Conservation (phyloP, 2,113 vertebrate genomes). For the Naja naja region DNA sequence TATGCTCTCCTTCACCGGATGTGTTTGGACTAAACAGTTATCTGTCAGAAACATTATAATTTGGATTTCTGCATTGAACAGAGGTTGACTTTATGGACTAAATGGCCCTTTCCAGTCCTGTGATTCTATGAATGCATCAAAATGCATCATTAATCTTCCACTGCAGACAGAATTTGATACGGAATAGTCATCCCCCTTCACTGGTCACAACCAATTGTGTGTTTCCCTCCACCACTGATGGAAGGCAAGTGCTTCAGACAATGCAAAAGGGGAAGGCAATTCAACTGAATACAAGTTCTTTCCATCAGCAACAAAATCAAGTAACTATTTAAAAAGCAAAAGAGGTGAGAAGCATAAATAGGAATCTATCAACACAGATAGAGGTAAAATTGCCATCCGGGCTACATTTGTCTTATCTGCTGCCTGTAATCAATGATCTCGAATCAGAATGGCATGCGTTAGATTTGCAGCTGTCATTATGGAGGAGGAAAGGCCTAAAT, state of each 20-base stretch:
- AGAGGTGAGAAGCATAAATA: background rate
- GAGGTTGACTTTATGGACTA: background rate
- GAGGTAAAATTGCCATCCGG: background rate
- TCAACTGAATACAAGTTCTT: background rate
- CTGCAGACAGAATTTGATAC: background rate
- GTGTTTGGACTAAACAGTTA: background rate
- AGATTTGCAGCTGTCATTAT: conserved; percentile 9
- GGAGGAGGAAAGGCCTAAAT: background rate
- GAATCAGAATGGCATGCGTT: background rate
- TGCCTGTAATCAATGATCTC: background rate
- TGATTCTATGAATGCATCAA: background rate
- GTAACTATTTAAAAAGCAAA: background rate
- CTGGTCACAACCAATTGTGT: background rate
- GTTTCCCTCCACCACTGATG: background rate
- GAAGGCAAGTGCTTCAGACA: background rate
- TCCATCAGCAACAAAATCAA: background rate
- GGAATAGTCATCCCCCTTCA: background rate
- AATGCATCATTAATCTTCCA: background rate
- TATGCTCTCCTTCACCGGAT: background rate
- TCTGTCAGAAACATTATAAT: background rate
- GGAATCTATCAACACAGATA: background rate
- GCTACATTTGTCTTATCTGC: conserved; percentile 12
- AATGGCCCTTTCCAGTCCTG: background rate
- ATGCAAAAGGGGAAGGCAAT: background rate
- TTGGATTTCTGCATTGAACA: background rate